These are phyloP conservation scores for Chymomyza procnemis DNA, from an alignment of 2,888 invertebrate species.

Conservation along the genomic window DNA sequence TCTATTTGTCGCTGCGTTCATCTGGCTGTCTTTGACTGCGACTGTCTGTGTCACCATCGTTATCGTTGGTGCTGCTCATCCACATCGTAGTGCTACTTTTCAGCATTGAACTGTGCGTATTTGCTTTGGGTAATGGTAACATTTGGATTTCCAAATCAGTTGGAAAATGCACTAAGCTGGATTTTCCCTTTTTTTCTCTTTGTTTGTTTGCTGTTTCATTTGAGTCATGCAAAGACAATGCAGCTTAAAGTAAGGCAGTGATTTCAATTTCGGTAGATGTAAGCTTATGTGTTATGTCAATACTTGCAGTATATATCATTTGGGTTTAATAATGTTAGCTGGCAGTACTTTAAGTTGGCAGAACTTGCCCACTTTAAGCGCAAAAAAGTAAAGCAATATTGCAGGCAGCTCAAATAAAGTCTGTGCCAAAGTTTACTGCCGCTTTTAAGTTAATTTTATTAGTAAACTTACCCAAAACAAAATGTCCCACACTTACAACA, in stretches of 20 bases:
- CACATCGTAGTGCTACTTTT: conserved; percentile 10
- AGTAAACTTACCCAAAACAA: background rate
- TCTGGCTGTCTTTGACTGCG: background rate
- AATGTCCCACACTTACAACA: background rate
- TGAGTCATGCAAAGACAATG: conserved; percentile 23
- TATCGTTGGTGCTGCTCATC: background rate
- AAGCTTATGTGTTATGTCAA: background rate
- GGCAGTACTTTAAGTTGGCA: background rate
- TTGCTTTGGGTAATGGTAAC: conserved; percentile 71
- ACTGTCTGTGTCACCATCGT: conserved; percentile 16
- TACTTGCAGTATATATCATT: background rate
- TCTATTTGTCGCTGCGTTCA: background rate
- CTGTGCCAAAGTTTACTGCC: background rate
- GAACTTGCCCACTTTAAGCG: too few species aligned
- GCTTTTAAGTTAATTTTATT: background rate
- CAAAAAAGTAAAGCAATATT: too few species aligned
- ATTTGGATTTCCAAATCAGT: conserved; percentile 67
- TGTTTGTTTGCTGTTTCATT: conserved; percentile 3
- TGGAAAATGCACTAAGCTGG: conserved; percentile 62
- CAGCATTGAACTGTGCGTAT: conserved; percentile 41
- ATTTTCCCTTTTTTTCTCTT: conserved; percentile 1
- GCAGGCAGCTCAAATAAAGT: too few species aligned
- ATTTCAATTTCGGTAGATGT: conserved; percentile 17
- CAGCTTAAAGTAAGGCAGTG: conserved; percentile 39
- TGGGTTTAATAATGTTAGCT: background rate